These are phyloP conservation scores for Drosophila hydei DNA, from an alignment of 1,140 invertebrate species.

Conservation along the genomic window DNA sequence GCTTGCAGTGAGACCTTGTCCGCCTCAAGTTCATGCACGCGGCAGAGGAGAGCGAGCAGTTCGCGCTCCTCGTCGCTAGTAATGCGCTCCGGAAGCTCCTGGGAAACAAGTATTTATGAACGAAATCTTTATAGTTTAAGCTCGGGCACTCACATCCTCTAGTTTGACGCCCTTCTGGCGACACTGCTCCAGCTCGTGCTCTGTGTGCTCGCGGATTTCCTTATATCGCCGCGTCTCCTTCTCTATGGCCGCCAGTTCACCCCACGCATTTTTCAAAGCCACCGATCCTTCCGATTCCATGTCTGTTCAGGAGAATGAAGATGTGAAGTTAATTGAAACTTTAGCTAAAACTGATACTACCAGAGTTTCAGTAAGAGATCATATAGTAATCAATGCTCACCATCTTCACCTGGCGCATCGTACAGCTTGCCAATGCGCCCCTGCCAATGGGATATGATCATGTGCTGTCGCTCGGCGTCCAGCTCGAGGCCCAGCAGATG, in stretches of 20 bases:
- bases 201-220: conserved; percentile 89
- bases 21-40: conserved; percentile 95
- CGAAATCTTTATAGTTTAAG: background rate
- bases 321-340: background rate
- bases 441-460: conserved; percentile 94
- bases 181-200: conserved; percentile 91
- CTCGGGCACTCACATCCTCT: conserved; percentile 88
- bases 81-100: conserved; percentile 93
- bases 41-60: conserved; percentile 91
- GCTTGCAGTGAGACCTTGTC: conserved; percentile 94
- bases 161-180: conserved; percentile 89
- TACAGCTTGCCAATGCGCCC: conserved; percentile 91
- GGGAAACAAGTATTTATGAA: conserved; percentile 21
- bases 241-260: conserved; percentile 92
- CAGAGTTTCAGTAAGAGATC: too few species aligned
- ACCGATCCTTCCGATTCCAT: conserved; percentile 87
- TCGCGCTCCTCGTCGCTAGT: conserved; percentile 94
- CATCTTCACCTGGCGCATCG: conserved; percentile 74
- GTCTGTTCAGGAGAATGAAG: conserved; percentile 35
- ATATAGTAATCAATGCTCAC: too few species aligned
- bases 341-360: too few species aligned
- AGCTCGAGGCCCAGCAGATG: conserved; percentile 92
- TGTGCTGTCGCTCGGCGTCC: conserved; percentile 93
- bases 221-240: conserved; percentile 93
- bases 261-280: conserved; percentile 92